Base-by-base conservation (phyloP, 2,888 invertebrate genomes). In the Chouioia cunea region DNA sequence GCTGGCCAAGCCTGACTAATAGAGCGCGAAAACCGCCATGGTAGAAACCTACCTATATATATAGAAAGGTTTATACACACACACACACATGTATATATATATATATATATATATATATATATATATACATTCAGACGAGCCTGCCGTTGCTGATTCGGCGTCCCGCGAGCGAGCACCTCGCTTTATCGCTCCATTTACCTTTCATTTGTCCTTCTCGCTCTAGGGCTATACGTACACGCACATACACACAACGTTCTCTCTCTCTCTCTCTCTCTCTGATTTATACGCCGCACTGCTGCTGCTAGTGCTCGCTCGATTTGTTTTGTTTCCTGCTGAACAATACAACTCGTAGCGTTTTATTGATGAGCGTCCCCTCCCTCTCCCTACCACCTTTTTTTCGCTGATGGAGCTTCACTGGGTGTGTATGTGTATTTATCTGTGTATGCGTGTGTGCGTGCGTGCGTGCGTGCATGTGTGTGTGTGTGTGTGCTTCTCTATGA, bases 161-260 rank as follows among this genome's bases (percentile, higher is more conserved):
- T 43, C 56, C 60, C 62, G 47, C 50, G 47, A 58, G 23, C 18
- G 23, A 48, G 44, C 47, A 50, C 20, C 59, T 64, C 73, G 70
- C 73, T 78, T 76, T 74, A 75, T 76, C 73, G 74, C 73, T 69
- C 77, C 76, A 76, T 78, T 76, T 76, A 74, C 72, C 76, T 75
- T 78, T 76, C 74, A 74, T 76, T 78, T 66, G 66, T 69, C 65
- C 47, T 43, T 74, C 70, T 76, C 70, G 65, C 65, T 46, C 59
- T 43, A 52, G 56, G 62, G 1, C 50, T 50, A 56, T 27, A 63
- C 60, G 69, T 62, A 44, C 64, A 59, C 64, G 44, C 52, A 20
- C 50, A 20, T 8, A 50, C 18, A 18, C 18, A 18, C 16, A 8
- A 48, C 48, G n/a, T 15, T 48, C 15, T n/a, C 4, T n/a, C 16